Conservation (phyloP, 2,888 invertebrate species). For the Nymphalis c-album region DNA sequence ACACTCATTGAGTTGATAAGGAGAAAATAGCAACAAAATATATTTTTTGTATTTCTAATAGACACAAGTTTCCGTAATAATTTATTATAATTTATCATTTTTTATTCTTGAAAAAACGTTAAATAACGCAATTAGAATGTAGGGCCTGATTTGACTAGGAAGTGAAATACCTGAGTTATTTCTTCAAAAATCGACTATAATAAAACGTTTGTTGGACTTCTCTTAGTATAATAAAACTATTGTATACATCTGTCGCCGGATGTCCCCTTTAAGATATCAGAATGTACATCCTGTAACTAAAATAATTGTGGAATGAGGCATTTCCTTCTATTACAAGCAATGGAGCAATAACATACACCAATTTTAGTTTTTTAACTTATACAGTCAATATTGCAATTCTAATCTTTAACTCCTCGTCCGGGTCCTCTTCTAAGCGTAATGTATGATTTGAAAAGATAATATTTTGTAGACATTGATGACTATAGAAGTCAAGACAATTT, state of each 20-base stretch:
- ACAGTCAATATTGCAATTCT: background rate
- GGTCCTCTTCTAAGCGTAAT: too few species aligned
- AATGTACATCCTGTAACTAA: slow-evolving; percentile 56
- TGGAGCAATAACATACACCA: background rate
- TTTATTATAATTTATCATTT: background rate
- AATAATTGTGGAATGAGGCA: slow-evolving; percentile 57
- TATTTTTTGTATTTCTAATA: background rate
- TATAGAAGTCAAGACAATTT: too few species aligned
- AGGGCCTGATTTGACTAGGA: too few species aligned
- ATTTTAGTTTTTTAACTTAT: background rate
- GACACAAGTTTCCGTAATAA: background rate
- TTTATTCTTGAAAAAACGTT: too few species aligned
- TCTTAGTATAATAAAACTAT: slow-evolving; percentile 22
- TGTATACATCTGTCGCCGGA: slow-evolving; percentile 47
- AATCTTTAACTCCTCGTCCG: too few species aligned
- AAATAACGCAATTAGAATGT: too few species aligned
- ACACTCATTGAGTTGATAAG: background rate
- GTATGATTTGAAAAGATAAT: too few species aligned
- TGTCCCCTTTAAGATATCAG: slow-evolving; percentile 58
- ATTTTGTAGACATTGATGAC: too few species aligned
- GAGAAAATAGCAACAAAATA: background rate
- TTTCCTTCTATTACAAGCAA: slow-evolving; percentile 44
- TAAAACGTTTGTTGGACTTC: background rate
- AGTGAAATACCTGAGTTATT: too few species aligned
- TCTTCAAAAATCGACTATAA: too few species aligned